Evolutionary conservation across 1,140 invertebrate species (phyloP).

Genomic region (Metaphire vulgaris): DNA sequence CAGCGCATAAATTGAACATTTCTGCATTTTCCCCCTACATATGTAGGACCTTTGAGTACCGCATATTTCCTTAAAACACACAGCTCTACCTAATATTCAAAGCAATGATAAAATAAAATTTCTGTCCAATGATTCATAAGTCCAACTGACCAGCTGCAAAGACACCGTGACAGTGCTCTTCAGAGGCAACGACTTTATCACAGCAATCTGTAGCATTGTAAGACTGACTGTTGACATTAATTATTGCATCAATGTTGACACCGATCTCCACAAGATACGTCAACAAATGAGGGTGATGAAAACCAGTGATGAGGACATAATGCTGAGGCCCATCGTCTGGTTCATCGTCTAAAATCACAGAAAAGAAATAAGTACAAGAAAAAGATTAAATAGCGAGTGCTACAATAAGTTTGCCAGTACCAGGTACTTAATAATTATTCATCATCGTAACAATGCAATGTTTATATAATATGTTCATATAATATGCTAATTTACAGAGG

Average conservation of each 20-base stretch:
- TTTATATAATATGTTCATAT: neutral
- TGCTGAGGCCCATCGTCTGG: conserved; percentile 50
- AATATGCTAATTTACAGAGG: no score
- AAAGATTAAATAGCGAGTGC: neutral
- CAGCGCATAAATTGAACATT: no score
- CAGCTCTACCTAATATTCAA: no score
- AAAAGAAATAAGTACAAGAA: neutral
- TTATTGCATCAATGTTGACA: conserved; percentile 39
- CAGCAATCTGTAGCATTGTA: no score
- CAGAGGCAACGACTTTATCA: no score
- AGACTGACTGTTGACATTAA: conserved; percentile 37
- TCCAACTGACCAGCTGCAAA: no score
- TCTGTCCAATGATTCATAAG: no score
- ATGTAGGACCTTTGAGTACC: no score
- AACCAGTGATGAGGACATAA: conserved; percentile 48
- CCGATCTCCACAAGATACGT: conserved; percentile 42
- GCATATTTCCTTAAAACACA: no score
- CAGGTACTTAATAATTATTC: neutral
- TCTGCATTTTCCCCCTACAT: no score
- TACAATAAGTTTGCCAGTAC: neutral
- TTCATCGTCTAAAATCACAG: conserved; percentile 48
- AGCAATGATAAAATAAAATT: no score
- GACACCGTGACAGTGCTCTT: no score
- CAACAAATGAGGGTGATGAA: conserved; percentile 45
- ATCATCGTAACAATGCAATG: neutral